Base-by-base conservation (phyloP, 2,113 vertebrate genomes). In the Anolis sagrei region DNA sequence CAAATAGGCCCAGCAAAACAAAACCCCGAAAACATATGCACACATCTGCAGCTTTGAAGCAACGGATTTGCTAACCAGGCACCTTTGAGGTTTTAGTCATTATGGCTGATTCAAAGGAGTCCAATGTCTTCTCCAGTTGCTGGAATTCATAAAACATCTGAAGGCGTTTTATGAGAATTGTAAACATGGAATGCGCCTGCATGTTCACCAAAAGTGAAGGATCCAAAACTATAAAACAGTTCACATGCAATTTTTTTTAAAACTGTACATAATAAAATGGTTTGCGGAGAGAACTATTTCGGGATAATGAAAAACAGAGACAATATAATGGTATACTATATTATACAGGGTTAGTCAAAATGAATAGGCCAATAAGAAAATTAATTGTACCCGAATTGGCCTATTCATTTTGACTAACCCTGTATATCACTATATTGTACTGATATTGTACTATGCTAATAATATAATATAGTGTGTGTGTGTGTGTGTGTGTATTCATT, bases 111-210 rank as follows among this genome's bases (percentile, higher is more conserved):
- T 95, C 95, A 92, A 93, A 95, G 92, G 94, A 95, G 93, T 78
- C 93, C 79, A 94, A 91, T 27, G 19, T 86, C 86, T 91, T 76
- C 94, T 96, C 94, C 91, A 92, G 91, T 94, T 96, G 93, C 91
- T 94, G 95, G 92, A 96, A 96, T 95, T 90, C 94, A 94, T 95
- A 92, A 93, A 95, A 95, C 91, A 92, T 95, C 39, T 93, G 90
- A 86, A 92, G 92, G 89, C 93, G 92, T 93, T 95, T 90, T 92
- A 93, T 82, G 93, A 91, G 95, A 92, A 93, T 95, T 94, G 87
- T 92, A 93, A 94, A 96, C 90, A 18, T 91, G 94, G 93, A 95
- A 95, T 92, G 91, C 81, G 79, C 2, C 9, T 82, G 88, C 51
- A 80, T 87, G 92, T 86, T 86, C 18, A 90, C 23, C 11, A 13